Conservation (phyloP, 2,113 vertebrate genomes). For the Heteronetta atricapilla region DNA sequence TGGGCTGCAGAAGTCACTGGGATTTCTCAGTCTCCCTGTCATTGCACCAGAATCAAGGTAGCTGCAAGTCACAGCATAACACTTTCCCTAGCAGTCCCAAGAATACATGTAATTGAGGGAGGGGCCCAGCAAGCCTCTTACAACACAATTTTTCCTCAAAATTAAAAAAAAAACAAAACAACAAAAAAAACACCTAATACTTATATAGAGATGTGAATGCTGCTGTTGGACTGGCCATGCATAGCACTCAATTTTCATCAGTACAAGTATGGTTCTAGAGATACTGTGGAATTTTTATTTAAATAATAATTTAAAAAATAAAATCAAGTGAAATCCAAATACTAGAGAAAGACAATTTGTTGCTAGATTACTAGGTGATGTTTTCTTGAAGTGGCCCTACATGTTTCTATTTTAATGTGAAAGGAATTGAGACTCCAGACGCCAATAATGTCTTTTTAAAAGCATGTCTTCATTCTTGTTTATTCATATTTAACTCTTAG, state of each 20-base stretch:
- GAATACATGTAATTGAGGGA: not conserved
- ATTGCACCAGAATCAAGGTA: accelerated
- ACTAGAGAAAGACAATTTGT: not conserved
- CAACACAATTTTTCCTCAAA: not conserved
- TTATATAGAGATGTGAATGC: not conserved
- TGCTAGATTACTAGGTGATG: not conserved
- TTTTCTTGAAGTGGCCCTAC: not conserved
- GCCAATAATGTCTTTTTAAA: not conserved
- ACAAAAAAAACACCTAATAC: not conserved
- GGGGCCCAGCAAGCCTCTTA: not conserved
- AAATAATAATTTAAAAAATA: not conserved
- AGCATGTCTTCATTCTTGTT: not conserved
- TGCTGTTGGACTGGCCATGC: not conserved
- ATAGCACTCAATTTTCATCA: not conserved
- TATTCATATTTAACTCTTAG: not conserved
- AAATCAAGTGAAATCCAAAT: not conserved
- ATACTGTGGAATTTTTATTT: not conserved
- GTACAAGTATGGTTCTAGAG: not conserved
- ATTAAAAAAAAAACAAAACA: not conserved
- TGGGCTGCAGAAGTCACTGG: not conserved
- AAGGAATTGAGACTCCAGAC: not conserved
- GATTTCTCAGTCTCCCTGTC: not conserved
- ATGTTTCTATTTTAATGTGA: not conserved
- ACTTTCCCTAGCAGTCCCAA: not conserved
- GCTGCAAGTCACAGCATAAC: not conserved